These are phyloP conservation scores for Pterostichus niger DNA, from an alignment of 2,888 invertebrate species.

Conservation along the genomic window DNA sequence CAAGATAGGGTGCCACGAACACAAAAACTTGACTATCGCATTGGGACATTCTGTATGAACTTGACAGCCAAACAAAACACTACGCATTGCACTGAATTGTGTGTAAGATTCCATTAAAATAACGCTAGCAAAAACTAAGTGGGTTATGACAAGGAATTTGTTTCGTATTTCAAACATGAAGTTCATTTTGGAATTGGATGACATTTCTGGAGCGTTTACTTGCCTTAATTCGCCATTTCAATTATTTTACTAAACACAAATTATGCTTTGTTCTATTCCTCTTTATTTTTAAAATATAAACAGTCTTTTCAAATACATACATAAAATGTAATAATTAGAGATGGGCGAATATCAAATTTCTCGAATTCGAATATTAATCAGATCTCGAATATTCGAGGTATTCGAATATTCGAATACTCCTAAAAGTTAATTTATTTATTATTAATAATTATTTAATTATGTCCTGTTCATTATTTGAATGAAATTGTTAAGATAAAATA, in stretches of 20 bases:
- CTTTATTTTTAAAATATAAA: too few relatives aligned
- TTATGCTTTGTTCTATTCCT: too few relatives aligned
- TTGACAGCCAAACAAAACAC: slow-evolving; percentile 37
- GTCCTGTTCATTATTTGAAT: too few relatives aligned
- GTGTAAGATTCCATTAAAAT: slow-evolving; percentile 31
- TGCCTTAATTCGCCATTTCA: neutral
- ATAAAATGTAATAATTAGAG: too few relatives aligned
- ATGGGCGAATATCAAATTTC: too few relatives aligned
- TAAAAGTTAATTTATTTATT: too few relatives aligned
- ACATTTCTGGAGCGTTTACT: neutral
- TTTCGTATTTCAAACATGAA: slow-evolving; percentile 14
- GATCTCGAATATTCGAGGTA: too few relatives aligned
- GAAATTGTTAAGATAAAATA: too few relatives aligned
- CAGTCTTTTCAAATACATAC: too few relatives aligned
- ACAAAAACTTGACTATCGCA: slow-evolving; percentile 39
- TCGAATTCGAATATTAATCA: too few relatives aligned
- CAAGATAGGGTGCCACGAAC: slow-evolving; percentile 32
- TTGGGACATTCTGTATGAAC: neutral
- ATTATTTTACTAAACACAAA: neutral
- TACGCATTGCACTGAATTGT: neutral
- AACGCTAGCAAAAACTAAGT: slow-evolving; percentile 32
- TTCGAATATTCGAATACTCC: too few relatives aligned
- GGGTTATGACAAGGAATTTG: slow-evolving; percentile 37
- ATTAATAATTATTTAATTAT: too few relatives aligned
- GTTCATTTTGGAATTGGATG: neutral